Conservation (phyloP, 2,888 invertebrate genomes). For the Noctua comes region DNA sequence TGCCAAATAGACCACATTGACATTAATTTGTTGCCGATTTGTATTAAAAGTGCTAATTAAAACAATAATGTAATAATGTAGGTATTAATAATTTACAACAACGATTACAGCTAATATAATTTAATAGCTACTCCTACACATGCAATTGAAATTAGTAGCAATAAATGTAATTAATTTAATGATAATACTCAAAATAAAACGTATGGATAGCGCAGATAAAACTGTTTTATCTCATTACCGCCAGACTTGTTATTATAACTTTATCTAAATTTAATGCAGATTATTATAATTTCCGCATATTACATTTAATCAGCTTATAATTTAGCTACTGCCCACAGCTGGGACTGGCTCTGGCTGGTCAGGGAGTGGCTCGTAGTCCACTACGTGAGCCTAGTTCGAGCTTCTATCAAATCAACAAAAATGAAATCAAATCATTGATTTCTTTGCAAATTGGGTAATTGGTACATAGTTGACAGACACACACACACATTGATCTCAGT, state of each 20-base stretch:
- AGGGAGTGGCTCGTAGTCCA: neutral
- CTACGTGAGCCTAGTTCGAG: neutral
- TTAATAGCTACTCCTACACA: slow-evolving; percentile 43
- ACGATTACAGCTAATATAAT: slow-evolving; percentile 45
- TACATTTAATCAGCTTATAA: neutral
- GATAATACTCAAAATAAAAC: slow-evolving; percentile 60
- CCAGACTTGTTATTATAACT: slow-evolving; percentile 54
- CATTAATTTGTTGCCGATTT: neutral
- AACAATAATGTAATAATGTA: slow-evolving; percentile 25
- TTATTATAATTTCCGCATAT: slow-evolving; percentile 47
- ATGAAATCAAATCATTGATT: no score
- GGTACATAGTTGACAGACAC: no score
- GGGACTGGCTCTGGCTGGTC: neutral
- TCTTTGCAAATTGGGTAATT: no score
- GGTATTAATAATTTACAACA: slow-evolving; percentile 44
- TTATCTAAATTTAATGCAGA: slow-evolving; percentile 42
- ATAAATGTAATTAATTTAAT: slow-evolving; percentile 62
- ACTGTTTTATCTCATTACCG: slow-evolving; percentile 54
- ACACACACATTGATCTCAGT: no score
- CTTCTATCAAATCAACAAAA: no score
- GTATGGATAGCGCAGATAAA: slow-evolving; percentile 57
- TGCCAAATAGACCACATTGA: neutral
- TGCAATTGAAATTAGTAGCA: slow-evolving; percentile 59
- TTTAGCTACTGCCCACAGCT: neutral
- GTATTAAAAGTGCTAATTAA: neutral